Evolutionary conservation across 1,140 invertebrate genomes (phyloP), one percentile per base, ranked within the genome.

Genomic region (Oncopodura yosiiana): DNA sequence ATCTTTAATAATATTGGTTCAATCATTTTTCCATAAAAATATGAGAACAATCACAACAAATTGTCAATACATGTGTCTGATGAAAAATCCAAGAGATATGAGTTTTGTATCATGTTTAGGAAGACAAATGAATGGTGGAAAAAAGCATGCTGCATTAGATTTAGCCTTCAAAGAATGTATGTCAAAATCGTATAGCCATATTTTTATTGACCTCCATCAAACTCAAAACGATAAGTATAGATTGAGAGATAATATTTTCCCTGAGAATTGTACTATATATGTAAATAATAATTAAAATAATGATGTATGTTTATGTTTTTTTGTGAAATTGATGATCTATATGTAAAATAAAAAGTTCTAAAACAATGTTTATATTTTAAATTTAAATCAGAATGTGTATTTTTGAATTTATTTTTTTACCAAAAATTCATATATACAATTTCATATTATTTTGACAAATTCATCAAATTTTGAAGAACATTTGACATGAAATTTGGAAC

Each of bases 121-220:
- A 42, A 19, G 36, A 23, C 53, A 56, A 42, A 56, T 56, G 53
- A 56, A 49, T 49, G 38, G 27, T 9, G 45, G 53, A 5, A 49
- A 43, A 26, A 55, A 37, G 8, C 26, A 56, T 32, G n/a, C 3
- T 16, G 2, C 12, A 18, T 9, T 56, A 21, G 45, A 56, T n/a
- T 2, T 3, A 18, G 53, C 53, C 11, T 56, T 24, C 24, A 32
- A 49, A 16, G 43, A 56, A n/a, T 39, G 36, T 49, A 16, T 55
- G 12, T 16, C 24, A 9, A 38, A 41, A 27, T 14, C 44, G 3
- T 37, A 56, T 56, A 24, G 26, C 3, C 49, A 56, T 27, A 6
- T 56, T 12, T 49, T 49, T 27, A 23, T 56, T 2, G 53, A 56
- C 32, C 32, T 39, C 11, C 29, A 12, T 8, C 53, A 49, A 34